These are phyloP conservation scores for Anser cygnoides DNA, from an alignment of 2,113 vertebrate genomes.

Conservation along the genomic window DNA sequence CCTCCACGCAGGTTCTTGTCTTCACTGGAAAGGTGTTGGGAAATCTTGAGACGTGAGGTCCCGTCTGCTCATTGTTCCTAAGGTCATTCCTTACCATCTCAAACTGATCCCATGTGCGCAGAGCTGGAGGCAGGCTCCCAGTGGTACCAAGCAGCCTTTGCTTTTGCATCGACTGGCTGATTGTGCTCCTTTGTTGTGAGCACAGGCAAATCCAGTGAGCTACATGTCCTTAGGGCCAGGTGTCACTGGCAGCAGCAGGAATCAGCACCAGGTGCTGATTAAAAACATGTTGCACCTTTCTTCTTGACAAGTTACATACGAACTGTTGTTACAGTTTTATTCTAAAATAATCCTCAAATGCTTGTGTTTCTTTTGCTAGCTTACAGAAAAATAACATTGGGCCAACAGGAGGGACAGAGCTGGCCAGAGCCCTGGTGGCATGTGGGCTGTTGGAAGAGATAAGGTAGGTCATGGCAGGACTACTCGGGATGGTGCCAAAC, in stretches of 20 bases:
- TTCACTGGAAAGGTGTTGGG: background rate
- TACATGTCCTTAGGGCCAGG: background rate
- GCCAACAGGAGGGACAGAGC: constrained; percentile 35
- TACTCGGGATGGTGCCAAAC: background rate
- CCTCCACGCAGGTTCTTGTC: background rate
- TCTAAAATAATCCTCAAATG: background rate
- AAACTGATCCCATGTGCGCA: rapidly evolving
- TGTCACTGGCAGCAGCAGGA: background rate
- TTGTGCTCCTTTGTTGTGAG: background rate
- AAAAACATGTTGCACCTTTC: background rate
- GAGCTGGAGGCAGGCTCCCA: background rate
- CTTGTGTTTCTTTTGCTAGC: constrained; percentile 46
- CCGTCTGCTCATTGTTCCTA: background rate
- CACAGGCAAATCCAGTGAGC: background rate
- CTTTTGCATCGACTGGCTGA: background rate
- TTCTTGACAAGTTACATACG: background rate
- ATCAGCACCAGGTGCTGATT: background rate
- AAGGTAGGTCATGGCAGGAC: constrained; percentile 61
- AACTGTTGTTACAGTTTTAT: background rate
- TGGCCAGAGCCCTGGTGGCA: constrained; percentile 62
- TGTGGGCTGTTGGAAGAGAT: constrained; percentile 72
- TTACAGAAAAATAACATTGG: constrained; percentile 66
- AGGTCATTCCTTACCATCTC: background rate
- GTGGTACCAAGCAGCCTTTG: background rate
- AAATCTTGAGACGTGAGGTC: background rate